phyloP scores from a whole-genome alignment of 2,888 invertebrate genomes.

The Pollenia amentaria region DNA sequence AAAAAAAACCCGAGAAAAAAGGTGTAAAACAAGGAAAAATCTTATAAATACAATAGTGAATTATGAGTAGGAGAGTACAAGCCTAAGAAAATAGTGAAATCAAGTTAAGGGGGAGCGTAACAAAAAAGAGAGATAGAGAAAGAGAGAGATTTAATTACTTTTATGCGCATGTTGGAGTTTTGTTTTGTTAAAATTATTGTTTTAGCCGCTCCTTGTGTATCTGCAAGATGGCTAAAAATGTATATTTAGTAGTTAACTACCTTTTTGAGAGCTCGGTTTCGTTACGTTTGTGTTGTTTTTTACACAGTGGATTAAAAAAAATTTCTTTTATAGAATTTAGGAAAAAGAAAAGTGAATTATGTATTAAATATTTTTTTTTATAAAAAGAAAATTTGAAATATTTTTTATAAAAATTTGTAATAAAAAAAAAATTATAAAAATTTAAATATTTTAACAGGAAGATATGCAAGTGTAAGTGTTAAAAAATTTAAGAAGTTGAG shows the following conservation, averaged over 20 bases:
- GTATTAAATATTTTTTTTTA: background rate
- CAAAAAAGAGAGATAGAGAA: background rate
- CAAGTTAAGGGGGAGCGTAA: background rate
- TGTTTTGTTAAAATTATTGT: constrained; percentile 22
- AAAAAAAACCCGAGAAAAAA: constrained; percentile 4
- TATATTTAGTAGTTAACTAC: constrained; percentile 69
- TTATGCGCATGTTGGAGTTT: constrained; percentile 64
- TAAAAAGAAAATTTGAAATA: constrained; percentile 69
- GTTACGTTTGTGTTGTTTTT: constrained; percentile 52
- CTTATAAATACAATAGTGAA: constrained; percentile 22
- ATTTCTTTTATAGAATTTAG: constrained; percentile 52
- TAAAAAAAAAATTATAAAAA: constrained; percentile 13
- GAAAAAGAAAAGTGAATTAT: background rate
- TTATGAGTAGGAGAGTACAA: background rate
- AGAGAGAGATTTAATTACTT: constrained; percentile 37
- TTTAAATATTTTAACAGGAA: constrained; percentile 73
- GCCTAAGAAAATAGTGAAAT: background rate
- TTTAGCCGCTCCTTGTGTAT: constrained; percentile 63
- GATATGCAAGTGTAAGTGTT: constrained; percentile 46
- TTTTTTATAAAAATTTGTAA: constrained; percentile 62
- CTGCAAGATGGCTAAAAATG: constrained; percentile 71
- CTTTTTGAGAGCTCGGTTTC: constrained; percentile 73
- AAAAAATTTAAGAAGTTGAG: constrained; percentile 52
- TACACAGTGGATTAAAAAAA: background rate
- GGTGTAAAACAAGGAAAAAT: constrained; percentile 46